Evolutionary conservation across 2,797 vertebrate species (phyloP).

Genomic region (Sardinella longiceps): DNA sequence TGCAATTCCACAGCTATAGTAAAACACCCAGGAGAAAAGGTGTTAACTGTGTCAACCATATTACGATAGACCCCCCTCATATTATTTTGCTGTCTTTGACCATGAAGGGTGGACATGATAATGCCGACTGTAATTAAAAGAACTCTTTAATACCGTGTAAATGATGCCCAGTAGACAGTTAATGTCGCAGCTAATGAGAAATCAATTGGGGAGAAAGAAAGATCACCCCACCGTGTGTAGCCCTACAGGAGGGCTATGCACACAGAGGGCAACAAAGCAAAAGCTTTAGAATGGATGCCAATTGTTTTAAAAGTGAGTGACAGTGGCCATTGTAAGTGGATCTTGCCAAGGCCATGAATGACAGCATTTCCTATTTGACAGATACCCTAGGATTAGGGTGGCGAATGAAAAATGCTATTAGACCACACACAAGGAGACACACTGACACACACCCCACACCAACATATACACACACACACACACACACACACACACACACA

Average conservation of each 20-base stretch:
- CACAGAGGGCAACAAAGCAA: not conserved
- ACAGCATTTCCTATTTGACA: not conserved
- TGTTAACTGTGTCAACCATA: not conserved
- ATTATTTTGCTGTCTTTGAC: not conserved
- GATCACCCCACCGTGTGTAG: conserved; percentile 29
- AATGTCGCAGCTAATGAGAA: conserved; percentile 63
- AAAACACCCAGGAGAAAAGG: not conserved
- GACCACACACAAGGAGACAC: conserved; percentile 1
- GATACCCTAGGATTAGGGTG: not conserved
- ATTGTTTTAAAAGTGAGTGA: conserved; percentile 8
- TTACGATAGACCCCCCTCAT: not conserved
- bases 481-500: not conserved
- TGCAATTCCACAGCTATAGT: not conserved
- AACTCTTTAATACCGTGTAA: conserved; percentile 55
- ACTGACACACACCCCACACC: no score
- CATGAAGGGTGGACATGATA: conserved; percentile 1
- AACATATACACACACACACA: no score
- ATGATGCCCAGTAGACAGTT: conserved; percentile 54
- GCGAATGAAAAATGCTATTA: not conserved
- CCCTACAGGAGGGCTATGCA: not conserved
- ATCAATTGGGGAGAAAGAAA: conserved; percentile 65
- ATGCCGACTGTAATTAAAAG: conserved; percentile 63
- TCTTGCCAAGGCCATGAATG: not conserved
- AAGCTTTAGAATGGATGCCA: not conserved
- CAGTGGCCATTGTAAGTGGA: not conserved